Base-by-base conservation (phyloP, 2,888 invertebrate genomes). In the Drosophila demipolita region DNA sequence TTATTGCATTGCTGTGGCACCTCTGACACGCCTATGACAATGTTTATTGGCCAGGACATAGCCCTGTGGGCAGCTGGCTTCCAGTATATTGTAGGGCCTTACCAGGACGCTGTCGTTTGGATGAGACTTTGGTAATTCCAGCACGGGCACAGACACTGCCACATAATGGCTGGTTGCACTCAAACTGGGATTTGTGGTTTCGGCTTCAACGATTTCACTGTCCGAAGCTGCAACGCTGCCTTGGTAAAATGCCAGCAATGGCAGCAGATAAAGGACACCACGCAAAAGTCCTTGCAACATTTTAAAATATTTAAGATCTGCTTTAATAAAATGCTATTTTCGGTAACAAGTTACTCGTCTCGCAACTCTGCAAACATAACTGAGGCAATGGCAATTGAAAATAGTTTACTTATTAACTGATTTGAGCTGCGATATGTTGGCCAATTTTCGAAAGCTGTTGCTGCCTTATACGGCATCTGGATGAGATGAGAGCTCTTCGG, bases 31-130 rank as follows among this genome's bases (percentile, higher is more conserved):
- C 50, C 85, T 91, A 35, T 91, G 91, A 12, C 91, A 92, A 57
- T 84, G 91, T 45, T 83, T 91, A 61, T 92, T 84, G n/a, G 83
- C 90, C 78, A 91, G 72, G 12, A 91, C 70, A 66, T 89, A 92
- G 23, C 91, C 91, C 20, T 69, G 58, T 0, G 92, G 92, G 45
- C 91, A 91, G 72, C 55, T 83, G 58, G 86, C 78, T 65, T 90
- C 83, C 64, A 91, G 75, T 57, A 91, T 90, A 60, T 91, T 91
- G 64, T 92, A 91, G 7, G 91, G 89, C 50, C 76, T 82, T 32
- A 91, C 85, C 20, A 79, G 42, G 32, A 90, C 52, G 2, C 73
- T 48, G 17, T 66, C 70, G 23, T 57, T 74, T 3, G 61, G 36
- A 3, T 20, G 67, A 74, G 70, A 73, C 1, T 42, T n/a, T 1